Evolutionary conservation across 2,797 vertebrate species (phyloP).

Genomic region (Graptemys geographica): DNA sequence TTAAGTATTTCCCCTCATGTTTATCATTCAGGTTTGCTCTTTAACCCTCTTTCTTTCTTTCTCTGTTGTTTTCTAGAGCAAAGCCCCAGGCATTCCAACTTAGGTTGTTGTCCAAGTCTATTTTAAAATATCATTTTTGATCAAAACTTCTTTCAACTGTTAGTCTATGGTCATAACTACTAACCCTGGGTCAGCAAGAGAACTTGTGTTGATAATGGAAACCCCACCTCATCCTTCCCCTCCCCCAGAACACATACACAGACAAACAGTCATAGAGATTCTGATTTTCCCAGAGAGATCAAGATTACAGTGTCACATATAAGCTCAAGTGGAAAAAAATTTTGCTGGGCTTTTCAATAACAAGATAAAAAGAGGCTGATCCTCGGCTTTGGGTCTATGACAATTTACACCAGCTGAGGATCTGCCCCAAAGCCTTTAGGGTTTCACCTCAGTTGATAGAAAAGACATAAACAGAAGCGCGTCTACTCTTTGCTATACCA

Average conservation of each 20-base stretch:
- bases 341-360: not conserved
- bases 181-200: constrained; percentile 3
- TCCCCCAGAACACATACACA: not conserved
- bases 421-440: not conserved
- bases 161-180: not conserved
- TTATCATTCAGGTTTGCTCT: constrained; percentile 21
- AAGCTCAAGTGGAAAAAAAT: not conserved
- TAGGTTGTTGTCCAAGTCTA: constrained; percentile 58
- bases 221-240: not conserved
- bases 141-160: constrained; percentile 38
- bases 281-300: not conserved
- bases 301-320: not conserved
- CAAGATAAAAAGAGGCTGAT: not conserved
- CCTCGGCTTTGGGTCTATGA: not conserved
- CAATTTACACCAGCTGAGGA: not conserved
- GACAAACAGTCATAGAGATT: not conserved
- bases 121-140: constrained; percentile 57
- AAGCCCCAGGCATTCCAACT: not conserved
- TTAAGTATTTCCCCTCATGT: constrained; percentile 37
- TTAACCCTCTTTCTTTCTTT: not conserved
- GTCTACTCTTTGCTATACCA: not conserved
- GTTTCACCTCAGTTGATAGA: not conserved
- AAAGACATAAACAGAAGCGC: not conserved
- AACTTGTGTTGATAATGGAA: not conserved
- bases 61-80: not conserved